Evolutionary conservation across 2,888 invertebrate genomes (phyloP).

Genomic region (Hypselothyrea guttata): DNA sequence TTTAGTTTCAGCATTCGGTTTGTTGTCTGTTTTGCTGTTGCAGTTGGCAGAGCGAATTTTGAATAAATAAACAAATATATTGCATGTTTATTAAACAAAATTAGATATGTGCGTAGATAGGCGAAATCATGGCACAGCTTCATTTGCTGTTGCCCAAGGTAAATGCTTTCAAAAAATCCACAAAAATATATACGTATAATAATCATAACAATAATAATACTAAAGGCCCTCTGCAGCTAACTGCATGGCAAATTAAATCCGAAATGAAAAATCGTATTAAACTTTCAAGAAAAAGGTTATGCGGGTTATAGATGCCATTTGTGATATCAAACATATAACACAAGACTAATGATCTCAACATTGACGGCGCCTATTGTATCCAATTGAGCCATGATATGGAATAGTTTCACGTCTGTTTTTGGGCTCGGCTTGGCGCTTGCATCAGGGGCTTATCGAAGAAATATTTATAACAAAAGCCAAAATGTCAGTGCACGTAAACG

Average conservation of each 20-base stretch:
- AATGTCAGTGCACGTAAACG: neutral
- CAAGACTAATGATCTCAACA: constrained; percentile 43
- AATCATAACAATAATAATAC: too few species aligned
- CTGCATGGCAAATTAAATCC: constrained; percentile 37
- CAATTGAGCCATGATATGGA: constrained; percentile 47
- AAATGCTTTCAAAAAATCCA: constrained; percentile 41
- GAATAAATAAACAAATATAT: constrained; percentile 58
- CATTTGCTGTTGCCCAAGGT: constrained; percentile 60
- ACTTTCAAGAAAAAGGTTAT: constrained; percentile 13
- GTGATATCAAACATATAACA: constrained; percentile 39
- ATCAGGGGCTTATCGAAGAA: constrained; percentile 41
- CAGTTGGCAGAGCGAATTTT: constrained; percentile 34
- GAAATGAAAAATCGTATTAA: constrained; percentile 48
- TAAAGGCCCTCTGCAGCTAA: too few species aligned
- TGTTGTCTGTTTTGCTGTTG: constrained; percentile 21
- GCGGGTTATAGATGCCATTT: constrained; percentile 43
- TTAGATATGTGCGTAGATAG: constrained; percentile 71
- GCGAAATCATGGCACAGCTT: constrained; percentile 19
- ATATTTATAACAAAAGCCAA: neutral
- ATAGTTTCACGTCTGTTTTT: constrained; percentile 15
- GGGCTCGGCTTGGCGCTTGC: constrained; percentile 15
- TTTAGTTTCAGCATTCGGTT: constrained; percentile 21
- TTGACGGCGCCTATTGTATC: constrained; percentile 28
- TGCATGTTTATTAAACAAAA: constrained; percentile 52
- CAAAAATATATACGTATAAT: constrained; percentile 47